Conservation (phyloP, 1,140 invertebrate genomes). For the Chionoecetes opilio region DNA sequence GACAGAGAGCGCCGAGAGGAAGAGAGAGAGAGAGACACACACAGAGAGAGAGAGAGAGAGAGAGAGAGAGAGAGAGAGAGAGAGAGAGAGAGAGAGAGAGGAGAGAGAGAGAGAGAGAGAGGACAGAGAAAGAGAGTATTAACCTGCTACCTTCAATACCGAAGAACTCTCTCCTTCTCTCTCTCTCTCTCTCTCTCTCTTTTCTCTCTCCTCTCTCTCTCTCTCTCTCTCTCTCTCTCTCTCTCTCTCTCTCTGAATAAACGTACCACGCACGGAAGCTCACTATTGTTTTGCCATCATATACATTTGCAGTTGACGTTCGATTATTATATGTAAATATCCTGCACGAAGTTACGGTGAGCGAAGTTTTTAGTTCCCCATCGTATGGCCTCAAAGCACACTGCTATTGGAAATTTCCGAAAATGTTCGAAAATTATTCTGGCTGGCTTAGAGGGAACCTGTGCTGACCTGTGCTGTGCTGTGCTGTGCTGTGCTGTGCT, state of each 20-base stretch:
- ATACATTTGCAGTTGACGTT: background rate
- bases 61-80: constrained; percentile 33
- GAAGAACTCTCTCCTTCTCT: background rate
- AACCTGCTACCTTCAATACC: background rate
- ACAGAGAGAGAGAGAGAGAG: background rate
- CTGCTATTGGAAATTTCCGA: background rate
- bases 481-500: background rate
- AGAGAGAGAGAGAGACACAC: background rate
- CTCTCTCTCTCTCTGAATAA: background rate
- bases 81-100: background rate
- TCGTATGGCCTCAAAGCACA: background rate
- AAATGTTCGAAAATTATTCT: background rate
- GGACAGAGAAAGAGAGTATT: background rate
- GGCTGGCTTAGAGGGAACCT: too few species aligned
- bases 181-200: background rate
- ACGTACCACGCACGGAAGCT: background rate
- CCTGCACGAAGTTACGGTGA: background rate
- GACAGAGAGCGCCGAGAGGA: background rate
- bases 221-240: background rate
- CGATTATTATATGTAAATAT: constrained; percentile 23
- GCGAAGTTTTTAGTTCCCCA: background rate
- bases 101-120: constrained; percentile 31
- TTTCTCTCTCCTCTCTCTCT: background rate
- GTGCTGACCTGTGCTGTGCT: background rate
- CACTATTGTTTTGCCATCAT: constrained; percentile 9